These are phyloP conservation scores for Virgularia gustaviana DNA, from an alignment of 92 coral and sea anemone species.

Conservation along the genomic window DNA sequence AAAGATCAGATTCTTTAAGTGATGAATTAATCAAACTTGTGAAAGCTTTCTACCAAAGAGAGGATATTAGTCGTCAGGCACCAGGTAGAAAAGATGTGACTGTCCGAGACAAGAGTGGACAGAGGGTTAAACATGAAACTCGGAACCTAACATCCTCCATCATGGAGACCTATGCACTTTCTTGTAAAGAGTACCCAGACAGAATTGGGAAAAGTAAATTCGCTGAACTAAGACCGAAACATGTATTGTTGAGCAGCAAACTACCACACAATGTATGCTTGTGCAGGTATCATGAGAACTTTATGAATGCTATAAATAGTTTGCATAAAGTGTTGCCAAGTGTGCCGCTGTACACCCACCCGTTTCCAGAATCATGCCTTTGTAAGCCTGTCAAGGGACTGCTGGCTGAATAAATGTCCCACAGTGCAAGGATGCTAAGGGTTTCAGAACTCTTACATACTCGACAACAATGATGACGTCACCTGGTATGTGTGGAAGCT, in stretches of 20 bases:
- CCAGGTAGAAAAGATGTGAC: no score
- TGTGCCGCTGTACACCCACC: neutral
- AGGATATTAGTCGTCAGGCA: no score
- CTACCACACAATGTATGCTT: constrained; percentile 20
- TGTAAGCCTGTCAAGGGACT: neutral
- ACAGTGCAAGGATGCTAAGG: constrained; percentile 15
- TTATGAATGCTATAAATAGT: constrained; percentile 5
- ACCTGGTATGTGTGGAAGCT: no score
- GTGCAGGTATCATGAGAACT: constrained; percentile 28
- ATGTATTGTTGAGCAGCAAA: constrained; percentile 10
- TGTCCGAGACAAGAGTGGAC: no score
- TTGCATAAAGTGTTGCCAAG: neutral
- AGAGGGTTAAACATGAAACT: no score
- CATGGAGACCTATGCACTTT: constrained; percentile 11
- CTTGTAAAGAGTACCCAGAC: constrained; percentile 4
- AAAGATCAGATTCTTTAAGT: no score
- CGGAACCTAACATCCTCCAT: neutral
- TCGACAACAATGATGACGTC: constrained; percentile 1
- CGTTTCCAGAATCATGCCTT: neutral
- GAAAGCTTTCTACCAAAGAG: no score
- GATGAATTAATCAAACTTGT: no score
- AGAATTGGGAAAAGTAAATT: constrained; percentile 5
- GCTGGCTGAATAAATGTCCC: constrained; percentile 19
- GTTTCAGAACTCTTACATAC: constrained; percentile 4
- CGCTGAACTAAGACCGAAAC: constrained; percentile 17